Conservation (phyloP, 2,113 vertebrate species). For the western clawed frog (Xenopus tropicalis) region UCB_Xtro_10.0 CM004450.2:137811501-137812000, state of each 20-base stretch:
- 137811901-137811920: too few species aligned
- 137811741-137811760: neutral
- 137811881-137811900: too few species aligned
- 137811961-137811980: too few species aligned
- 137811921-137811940: too few species aligned
- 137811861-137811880: too few species aligned
- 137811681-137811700: neutral
- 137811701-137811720: neutral
- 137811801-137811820: too few species aligned
- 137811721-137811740: neutral
- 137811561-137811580: slow-evolving; percentile 7
- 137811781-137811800: too few species aligned
- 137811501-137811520: slow-evolving; percentile 5
- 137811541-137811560: slow-evolving; percentile 28
- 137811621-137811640: slow-evolving; percentile 28
- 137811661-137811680: neutral
- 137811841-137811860: too few species aligned
- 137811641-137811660: neutral
- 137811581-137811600: slow-evolving; percentile 12
- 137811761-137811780: neutral
- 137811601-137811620: slow-evolving; percentile 32
- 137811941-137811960: too few species aligned
- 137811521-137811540: slow-evolving; percentile 19
- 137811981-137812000: too few species aligned
- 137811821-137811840: too few species aligned